Conservation (phyloP, 2,888 invertebrate species). For the Mylabris sibirica region DNA sequence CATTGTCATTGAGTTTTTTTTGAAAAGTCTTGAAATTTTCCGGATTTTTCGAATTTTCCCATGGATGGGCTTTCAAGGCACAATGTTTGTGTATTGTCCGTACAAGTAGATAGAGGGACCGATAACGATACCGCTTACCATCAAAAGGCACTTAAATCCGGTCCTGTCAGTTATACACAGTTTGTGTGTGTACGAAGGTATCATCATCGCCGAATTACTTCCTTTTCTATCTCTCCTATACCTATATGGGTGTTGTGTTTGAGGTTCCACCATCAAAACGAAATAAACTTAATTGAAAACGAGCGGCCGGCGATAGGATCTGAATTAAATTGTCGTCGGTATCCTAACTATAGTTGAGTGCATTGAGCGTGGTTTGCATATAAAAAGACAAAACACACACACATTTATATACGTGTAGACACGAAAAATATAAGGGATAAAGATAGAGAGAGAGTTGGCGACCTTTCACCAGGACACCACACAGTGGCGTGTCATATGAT, state of each 20-base stretch:
- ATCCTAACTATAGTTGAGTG: slow-evolving; percentile 35
- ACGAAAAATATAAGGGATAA: slow-evolving; percentile 1
- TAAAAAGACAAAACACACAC: slow-evolving; percentile 38
- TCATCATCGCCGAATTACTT: neutral
- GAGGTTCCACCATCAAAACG: slow-evolving; percentile 42
- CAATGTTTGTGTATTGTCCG: too few relatives aligned
- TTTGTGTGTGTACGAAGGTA: too few relatives aligned
- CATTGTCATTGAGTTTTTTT: too few relatives aligned
- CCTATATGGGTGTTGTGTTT: slow-evolving; percentile 20
- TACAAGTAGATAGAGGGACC: too few relatives aligned
- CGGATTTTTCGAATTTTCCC: too few relatives aligned
- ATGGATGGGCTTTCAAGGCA: too few relatives aligned
- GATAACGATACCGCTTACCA: too few relatives aligned
- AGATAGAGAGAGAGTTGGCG: slow-evolving; percentile 31
- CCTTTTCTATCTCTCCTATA: neutral
- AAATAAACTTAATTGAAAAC: slow-evolving; percentile 57
- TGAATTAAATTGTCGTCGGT: slow-evolving; percentile 49
- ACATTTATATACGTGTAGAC: slow-evolving; percentile 2
- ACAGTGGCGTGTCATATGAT: slow-evolving; percentile 45
- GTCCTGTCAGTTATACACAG: too few relatives aligned
- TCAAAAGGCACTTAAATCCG: too few relatives aligned
- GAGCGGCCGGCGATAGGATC: slow-evolving; percentile 51
- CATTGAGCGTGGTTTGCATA: slow-evolving; percentile 47
- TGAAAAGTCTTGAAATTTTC: too few relatives aligned
- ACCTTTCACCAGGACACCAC: slow-evolving; percentile 42